Base-by-base conservation (phyloP, 2,113 vertebrate species). In the Callopanchax toddi region DNA sequence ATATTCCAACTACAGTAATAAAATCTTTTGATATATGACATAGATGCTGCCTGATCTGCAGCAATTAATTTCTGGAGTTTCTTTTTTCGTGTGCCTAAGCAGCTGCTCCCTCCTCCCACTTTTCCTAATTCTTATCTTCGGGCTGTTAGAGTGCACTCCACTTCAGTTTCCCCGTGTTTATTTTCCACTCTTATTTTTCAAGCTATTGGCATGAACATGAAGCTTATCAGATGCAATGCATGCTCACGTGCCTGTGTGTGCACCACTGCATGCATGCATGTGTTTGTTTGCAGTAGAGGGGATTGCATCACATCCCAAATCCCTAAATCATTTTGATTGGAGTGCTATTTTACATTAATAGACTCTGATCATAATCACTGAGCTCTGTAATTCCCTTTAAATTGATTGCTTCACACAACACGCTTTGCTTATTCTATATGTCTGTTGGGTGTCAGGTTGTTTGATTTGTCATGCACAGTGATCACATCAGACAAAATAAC, bases 51-150 rank as follows among this genome's bases (percentile, higher is more conserved):
- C 58, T 77, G 79, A 90, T 90, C 76, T 87, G 71, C 85, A 69
- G 80, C 84, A 87, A 89, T 91, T 88, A 85, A 89, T 91, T 90
- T 86, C 80, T 80, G 36, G 54, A 76, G 63, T 68, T 81, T 50
- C 36, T 80, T 52, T 37, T 23, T 26, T 11, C 20, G 0, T 53
- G 37, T 62, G 81, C 71, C 81, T 85, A 74, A 88, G 71, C 78
- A 84, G 76, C 79, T 81, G 73, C 76, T 78, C 54, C 68, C 81
- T 50, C 68, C 68, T 51, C 58, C 68, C 64, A 36, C 63, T 74
- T 60, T 71, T 65, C 45, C 43, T 62, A 67, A 83, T 76, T 86
- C 64, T 69, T 76, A 65, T 84, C 88, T 81, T 50, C 42, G 56
- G 76, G 84, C 82, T 46, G 68, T 81, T 83, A 49, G 66, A 81